Evolutionary conservation across 2,113 vertebrate species (phyloP), one percentile per base, ranked within the genome.

Genomic region (Laticauda colubrina): DNA sequence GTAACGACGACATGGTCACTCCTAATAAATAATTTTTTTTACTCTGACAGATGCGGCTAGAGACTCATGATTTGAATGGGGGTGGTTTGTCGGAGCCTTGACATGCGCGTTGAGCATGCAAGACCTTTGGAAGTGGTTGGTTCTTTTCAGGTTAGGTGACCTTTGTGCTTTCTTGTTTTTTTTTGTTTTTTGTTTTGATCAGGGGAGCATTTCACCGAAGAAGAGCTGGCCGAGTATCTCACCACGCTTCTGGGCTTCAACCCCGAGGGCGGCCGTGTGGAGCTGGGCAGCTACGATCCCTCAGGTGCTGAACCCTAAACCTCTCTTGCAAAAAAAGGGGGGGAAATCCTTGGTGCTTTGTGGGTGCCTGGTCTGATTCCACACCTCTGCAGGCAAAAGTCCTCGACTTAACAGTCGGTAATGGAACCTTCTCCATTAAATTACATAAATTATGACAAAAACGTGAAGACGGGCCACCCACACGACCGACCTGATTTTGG

Each of bases 181-280:
- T 4, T 45, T 45, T 45, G 43, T 45, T 45, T 5, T 45, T 45
- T 81, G 0, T 0, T 23, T 1, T 2, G 3, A 10, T 1, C 96
- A 99, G 99, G 99, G 34, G 99, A 99, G 95, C 97, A 94, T 90
- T 98, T 99, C 98, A 98, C 98, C 0, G 98, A 98, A 91, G 98
- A 99, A 0, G 99, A 99, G 95, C 94, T 99, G 96, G 94, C 92
- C 0, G 96, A 97, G 92, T 98, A 98, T 95, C 98, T 99, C 4
- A 94, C 95, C 26, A 96, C 97, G 0, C 97, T 99, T 94, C 95
- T 98, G 56, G 97, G 97, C n/a, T 94, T 97, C 48, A 95, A 89
- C 93, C 95, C 97, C 0, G 96, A 95, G 20, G 96, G 97, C 24
- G 97, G 94, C 94, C 95, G 85, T 91, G 95, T 95, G 0, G 97